A percentile compares a stretch with the other conserved stretches of the same genome.
phyloP scores from a whole-genome alignment of 2,797 vertebrate genomes.

The Discoglossus pictus region DNA sequence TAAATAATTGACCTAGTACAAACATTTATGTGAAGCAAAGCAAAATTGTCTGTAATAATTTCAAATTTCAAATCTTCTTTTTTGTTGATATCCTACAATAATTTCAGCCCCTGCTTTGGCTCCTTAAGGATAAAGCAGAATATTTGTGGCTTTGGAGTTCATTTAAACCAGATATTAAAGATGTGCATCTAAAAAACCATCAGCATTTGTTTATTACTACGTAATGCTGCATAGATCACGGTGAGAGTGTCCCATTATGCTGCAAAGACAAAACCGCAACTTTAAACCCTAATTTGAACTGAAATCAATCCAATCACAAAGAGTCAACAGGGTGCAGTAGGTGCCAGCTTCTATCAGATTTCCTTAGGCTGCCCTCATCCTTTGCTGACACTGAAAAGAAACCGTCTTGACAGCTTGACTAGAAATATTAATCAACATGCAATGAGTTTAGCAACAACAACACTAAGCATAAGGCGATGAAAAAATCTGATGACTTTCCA shows the following conservation, averaged over 20 bases:
- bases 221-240: not conserved
- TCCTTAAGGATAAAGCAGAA: too few relatives aligned
- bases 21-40: too few relatives aligned
- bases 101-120: too few relatives aligned
- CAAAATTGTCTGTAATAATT: too few relatives aligned
- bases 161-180: too few relatives aligned
- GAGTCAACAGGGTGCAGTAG: not conserved
- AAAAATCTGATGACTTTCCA: not conserved
- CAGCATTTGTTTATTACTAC: too few relatives aligned
- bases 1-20: too few relatives aligned
- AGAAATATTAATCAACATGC: constrained; percentile 38
- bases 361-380: not conserved
- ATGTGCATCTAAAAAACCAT: too few relatives aligned
- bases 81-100: too few relatives aligned
- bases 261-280: not conserved
- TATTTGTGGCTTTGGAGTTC: too few relatives aligned
- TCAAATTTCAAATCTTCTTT: too few relatives aligned
- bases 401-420: constrained; percentile 13
- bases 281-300: constrained; percentile 10
- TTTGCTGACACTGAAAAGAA: constrained; percentile 19
- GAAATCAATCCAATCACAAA: constrained; percentile 1
- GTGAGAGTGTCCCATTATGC: not conserved
- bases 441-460: constrained; percentile 19
- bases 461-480: constrained; percentile 1
- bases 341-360: constrained; percentile 7